phyloP scores from a whole-genome alignment of 2,888 invertebrate species.

The Drosophila flavopinicola region DNA sequence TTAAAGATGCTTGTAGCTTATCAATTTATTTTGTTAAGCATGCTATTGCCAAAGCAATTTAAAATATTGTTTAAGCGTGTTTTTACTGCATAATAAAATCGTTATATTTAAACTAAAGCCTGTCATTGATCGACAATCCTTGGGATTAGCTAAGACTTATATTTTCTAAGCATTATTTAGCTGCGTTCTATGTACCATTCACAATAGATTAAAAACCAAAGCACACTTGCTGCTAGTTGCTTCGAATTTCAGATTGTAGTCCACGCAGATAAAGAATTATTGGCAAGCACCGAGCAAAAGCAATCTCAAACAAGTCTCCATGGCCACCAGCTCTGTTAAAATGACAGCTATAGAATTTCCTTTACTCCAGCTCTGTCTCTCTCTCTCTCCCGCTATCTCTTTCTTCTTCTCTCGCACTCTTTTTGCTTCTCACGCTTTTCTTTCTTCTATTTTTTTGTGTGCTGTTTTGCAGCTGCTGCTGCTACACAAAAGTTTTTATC shows the following conservation, averaged over 20 bases:
- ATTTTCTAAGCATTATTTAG: neutral
- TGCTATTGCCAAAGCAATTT: too few relatives aligned
- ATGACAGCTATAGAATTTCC: constrained; percentile 20
- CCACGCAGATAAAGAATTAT: constrained; percentile 11
- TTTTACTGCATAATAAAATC: too few relatives aligned
- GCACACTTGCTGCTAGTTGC: neutral
- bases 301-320: constrained; percentile 28
- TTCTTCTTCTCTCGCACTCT: neutral
- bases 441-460: neutral
- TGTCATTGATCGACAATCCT: too few relatives aligned
- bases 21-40: too few relatives aligned
- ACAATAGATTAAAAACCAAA: neutral
- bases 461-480: constrained; percentile 16
- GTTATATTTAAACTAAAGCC: too few relatives aligned
- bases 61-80: too few relatives aligned
- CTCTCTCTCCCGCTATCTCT: neutral
- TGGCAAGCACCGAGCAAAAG: constrained; percentile 22
- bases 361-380: neutral
- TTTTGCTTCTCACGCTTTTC: neutral
- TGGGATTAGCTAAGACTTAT: neutral
- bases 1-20: too few relatives aligned
- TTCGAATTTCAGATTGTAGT: constrained; percentile 8
- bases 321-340: constrained; percentile 21
- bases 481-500: constrained; percentile 41
- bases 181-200: neutral